Percentiles rank a stretch among this genome's conserved stretches.
Evolutionary conservation across 53 echinoderm and acorn worm species (phyloP).

Genomic region (Astropecten irregularis): DNA sequence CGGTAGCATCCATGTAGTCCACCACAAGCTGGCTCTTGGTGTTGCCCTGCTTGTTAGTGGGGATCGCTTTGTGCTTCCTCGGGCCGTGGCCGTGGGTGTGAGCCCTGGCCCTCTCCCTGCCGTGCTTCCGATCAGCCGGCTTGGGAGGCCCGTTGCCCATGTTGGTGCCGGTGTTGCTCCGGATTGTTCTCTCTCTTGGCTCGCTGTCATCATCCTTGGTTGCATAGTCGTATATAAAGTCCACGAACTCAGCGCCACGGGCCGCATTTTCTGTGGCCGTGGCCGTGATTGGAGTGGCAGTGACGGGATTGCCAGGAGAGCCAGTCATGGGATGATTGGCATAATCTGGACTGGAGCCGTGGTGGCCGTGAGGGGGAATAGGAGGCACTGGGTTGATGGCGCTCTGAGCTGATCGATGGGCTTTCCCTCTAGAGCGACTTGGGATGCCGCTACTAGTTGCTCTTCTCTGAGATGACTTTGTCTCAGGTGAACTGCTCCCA

Average conservation of each 20-base stretch:
- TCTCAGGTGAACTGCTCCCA: slow-evolving; percentile 53
- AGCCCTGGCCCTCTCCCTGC: slow-evolving; percentile 82
- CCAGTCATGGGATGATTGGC: not conserved
- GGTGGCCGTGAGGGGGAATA: slow-evolving; percentile 48
- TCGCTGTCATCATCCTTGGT: slow-evolving; percentile 72
- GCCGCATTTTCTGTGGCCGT: slow-evolving; percentile 47
- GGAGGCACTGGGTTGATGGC: slow-evolving; percentile 62
- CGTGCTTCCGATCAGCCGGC: slow-evolving; percentile 64
- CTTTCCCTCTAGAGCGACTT: slow-evolving; percentile 70
- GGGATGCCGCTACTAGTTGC: slow-evolving; percentile 92
- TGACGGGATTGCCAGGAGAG: slow-evolving; percentile 28
- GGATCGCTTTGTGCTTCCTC: slow-evolving; percentile 78
- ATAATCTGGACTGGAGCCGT: slow-evolving; percentile 39
- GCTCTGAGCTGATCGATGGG: slow-evolving; percentile 70
- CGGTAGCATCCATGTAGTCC: slow-evolving; percentile 83
- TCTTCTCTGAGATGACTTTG: slow-evolving; percentile 75
- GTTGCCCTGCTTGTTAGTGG: slow-evolving; percentile 68
- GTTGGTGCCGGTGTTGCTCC: slow-evolving; percentile 39
- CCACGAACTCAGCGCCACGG: slow-evolving; percentile 79
- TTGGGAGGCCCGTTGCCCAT: slow-evolving; percentile 47
- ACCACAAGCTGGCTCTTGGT: slow-evolving; percentile 86
- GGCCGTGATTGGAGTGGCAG: slow-evolving; percentile 38
- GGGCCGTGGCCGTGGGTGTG: slow-evolving; percentile 91
- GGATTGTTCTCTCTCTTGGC: not conserved
- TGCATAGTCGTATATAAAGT: slow-evolving; percentile 92